A percentile compares a stretch with the other conserved stretches of the same genome.
Conservation (phyloP, 92 coral and sea anemone species). For the Phenganax stokvisi region DNA sequence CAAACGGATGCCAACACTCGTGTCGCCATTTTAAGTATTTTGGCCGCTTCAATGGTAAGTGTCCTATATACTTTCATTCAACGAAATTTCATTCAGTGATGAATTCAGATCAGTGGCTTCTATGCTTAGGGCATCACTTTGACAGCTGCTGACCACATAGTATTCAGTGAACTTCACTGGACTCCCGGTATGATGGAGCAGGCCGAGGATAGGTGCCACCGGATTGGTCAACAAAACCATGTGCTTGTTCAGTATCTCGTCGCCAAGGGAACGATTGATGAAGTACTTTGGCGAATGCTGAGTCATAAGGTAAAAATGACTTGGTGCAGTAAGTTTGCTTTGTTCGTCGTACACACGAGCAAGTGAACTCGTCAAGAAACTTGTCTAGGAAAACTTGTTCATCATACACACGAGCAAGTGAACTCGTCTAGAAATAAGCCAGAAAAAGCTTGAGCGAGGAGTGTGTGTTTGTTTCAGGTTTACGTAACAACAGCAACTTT, state of each 20-base stretch:
- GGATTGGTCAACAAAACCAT: slow-evolving; percentile 87
- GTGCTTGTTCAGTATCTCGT: slow-evolving; percentile 88
- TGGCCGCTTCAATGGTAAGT: slow-evolving; percentile 95
- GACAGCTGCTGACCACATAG: slow-evolving; percentile 98
- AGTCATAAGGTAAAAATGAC: slow-evolving; percentile 61
- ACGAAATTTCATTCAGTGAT: background rate
- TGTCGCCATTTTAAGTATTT: slow-evolving; percentile 73
- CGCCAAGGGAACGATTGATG: slow-evolving; percentile 87
- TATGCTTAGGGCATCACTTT: slow-evolving; percentile 72
- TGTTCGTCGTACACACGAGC: background rate
- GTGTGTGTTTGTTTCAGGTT: slow-evolving; percentile 41
- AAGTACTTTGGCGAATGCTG: slow-evolving; percentile 81
- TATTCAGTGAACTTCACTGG: slow-evolving; percentile 82
- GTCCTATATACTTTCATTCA: background rate
- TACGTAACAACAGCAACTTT: slow-evolving; percentile 77
- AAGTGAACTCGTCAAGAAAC: too few species aligned
- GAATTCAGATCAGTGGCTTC: background rate
- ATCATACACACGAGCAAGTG: background rate
- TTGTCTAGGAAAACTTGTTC: too few species aligned
- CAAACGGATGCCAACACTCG: slow-evolving; percentile 66
- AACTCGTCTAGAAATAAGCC: background rate
- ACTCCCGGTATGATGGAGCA: slow-evolving; percentile 95
- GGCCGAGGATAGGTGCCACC: slow-evolving; percentile 93
- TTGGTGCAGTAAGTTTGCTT: too few species aligned
- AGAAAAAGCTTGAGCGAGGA: too few species aligned